These are phyloP conservation scores for Pristionchus maxplancki DNA, from an alignment of 2,888 invertebrate genomes.

Conservation along the genomic window DNA sequence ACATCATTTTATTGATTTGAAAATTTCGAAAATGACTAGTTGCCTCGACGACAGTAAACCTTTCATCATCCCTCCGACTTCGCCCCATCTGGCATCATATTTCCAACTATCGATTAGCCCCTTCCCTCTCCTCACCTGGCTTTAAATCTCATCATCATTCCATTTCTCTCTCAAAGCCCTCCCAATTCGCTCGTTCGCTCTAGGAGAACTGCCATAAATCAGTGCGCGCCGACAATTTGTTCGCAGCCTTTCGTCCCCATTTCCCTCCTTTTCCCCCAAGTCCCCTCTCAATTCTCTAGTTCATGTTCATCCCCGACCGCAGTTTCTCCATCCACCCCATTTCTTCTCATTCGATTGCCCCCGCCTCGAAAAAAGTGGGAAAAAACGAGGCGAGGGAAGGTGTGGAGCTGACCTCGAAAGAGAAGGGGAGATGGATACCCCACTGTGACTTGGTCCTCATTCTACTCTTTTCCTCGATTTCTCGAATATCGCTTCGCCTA, in stretches of 20 bases:
- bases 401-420: constrained; percentile 32
- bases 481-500: neutral
- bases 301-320: neutral
- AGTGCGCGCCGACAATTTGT: neutral
- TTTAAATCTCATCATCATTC: neutral
- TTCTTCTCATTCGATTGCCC: constrained; percentile 23
- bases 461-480: neutral
- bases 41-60: neutral
- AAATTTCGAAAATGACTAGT: neutral
- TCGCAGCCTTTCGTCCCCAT: neutral
- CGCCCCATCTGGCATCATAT: neutral
- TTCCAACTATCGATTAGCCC: constrained; percentile 1
- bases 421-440: neutral
- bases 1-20: neutral
- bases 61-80: neutral
- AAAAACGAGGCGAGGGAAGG: constrained; percentile 30
- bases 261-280: neutral
- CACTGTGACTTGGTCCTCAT: neutral
- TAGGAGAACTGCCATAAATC: neutral
- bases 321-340: constrained; percentile 31
- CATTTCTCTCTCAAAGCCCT: neutral
- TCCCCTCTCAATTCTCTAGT: neutral
- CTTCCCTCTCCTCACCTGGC: neutral
- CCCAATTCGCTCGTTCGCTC: neutral
- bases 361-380: constrained; percentile 1